A percentile compares a stretch with the other conserved stretches of the same genome.
These are phyloP conservation scores for Phenganax stokvisi DNA, from an alignment of 92 coral and sea anemone genomes.

Conservation along the genomic window DNA sequence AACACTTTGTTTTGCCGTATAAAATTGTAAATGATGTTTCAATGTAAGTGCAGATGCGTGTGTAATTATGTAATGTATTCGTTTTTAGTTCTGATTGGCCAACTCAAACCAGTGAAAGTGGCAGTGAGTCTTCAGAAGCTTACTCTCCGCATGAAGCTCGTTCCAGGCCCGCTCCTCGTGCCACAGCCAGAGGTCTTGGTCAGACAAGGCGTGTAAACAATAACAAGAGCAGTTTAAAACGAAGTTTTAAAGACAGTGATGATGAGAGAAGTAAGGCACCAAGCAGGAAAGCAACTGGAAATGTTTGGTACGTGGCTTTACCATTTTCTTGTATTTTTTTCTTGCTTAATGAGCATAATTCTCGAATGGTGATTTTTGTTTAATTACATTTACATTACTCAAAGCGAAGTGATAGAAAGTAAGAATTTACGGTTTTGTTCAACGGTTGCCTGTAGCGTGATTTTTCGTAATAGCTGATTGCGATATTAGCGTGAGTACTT, in stretches of 20 bases:
- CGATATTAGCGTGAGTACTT: no score
- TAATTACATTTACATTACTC: no score
- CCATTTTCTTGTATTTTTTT: neutral
- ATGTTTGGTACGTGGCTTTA: slow-evolving; percentile 7
- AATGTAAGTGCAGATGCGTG: no score
- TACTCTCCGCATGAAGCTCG: slow-evolving; percentile 61
- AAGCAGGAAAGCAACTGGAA: slow-evolving; percentile 36
- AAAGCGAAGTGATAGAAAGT: no score
- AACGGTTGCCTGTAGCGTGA: no score
- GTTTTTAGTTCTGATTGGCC: slow-evolving; percentile 84
- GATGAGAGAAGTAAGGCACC: slow-evolving; percentile 21
- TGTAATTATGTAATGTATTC: neutral
- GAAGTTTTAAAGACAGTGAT: slow-evolving; percentile 27
- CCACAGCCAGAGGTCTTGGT: slow-evolving; percentile 74
- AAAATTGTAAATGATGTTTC: no score
- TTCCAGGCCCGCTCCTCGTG: slow-evolving; percentile 64
- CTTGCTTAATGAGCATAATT: neutral
- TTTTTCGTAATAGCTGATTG: no score
- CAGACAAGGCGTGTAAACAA: slow-evolving; percentile 40
- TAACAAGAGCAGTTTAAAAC: slow-evolving; percentile 31
- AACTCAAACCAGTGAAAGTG: slow-evolving; percentile 66
- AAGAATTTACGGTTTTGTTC: no score
- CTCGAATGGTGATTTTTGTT: no score
- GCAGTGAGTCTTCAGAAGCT: slow-evolving; percentile 59
- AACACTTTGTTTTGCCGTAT: no score